phyloP scores from a whole-genome alignment of 2,797 vertebrate genomes.

The Smutsia gigantea region DNA sequence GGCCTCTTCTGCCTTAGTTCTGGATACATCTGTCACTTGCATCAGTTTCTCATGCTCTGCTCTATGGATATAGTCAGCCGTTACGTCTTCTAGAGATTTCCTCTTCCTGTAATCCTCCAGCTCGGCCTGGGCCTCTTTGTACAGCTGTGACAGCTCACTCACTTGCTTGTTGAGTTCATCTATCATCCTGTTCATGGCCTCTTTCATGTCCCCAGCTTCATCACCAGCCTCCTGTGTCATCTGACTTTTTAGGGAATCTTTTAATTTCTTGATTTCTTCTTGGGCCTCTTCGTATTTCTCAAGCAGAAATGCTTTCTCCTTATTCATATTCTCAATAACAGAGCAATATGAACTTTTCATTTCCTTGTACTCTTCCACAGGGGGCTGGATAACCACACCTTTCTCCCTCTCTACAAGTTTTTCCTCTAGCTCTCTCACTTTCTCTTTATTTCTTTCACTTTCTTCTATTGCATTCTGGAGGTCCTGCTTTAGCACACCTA shows the following conservation, averaged over 20 bases:
- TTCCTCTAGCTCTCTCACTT: slow-evolving; percentile 89
- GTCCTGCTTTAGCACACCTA: slow-evolving; percentile 89
- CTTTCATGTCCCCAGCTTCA: slow-evolving; percentile 92
- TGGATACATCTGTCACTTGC: slow-evolving; percentile 84
- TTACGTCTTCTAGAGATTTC: slow-evolving; percentile 84
- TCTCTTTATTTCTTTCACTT: slow-evolving; percentile 86
- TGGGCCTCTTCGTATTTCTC: slow-evolving; percentile 93
- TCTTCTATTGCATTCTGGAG: slow-evolving; percentile 88
- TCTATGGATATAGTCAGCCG: slow-evolving; percentile 84
- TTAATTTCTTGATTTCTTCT: slow-evolving; percentile 94
- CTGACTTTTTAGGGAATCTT: slow-evolving; percentile 92
- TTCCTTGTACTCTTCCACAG: slow-evolving; percentile 88
- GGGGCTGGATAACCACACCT: slow-evolving; percentile 60
- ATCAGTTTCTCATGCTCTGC: slow-evolving; percentile 89
- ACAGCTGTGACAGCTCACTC: slow-evolving; percentile 93
- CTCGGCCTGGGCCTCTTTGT: slow-evolving; percentile 93
- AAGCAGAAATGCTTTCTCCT: slow-evolving; percentile 89
- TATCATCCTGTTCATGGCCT: slow-evolving; percentile 88
- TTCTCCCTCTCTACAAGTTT: slow-evolving; percentile 86
- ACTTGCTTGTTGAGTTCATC: slow-evolving; percentile 93
- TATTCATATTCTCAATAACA: slow-evolving; percentile 89
- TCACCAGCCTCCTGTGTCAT: slow-evolving; percentile 89
- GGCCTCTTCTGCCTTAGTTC: slow-evolving; percentile 90
- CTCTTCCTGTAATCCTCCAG: slow-evolving; percentile 88
- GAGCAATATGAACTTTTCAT: slow-evolving; percentile 87